A percentile compares a stretch with the other conserved stretches of the same genome.
phyloP scores from a whole-genome alignment of 2,888 invertebrate species.

The Coenonympha arcania region DNA sequence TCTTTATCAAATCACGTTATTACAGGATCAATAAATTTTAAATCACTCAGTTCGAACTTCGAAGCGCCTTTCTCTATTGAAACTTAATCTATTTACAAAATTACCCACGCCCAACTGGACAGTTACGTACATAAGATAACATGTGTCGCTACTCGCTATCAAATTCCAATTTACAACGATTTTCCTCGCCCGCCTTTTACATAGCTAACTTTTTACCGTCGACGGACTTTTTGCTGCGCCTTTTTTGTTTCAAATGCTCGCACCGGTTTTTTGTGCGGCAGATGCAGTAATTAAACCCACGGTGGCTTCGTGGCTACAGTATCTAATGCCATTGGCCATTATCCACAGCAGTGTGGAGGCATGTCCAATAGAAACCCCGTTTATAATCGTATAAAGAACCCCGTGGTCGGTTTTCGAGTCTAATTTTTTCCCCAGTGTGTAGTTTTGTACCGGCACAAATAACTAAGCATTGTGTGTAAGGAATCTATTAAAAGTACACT shows the following conservation, averaged over 20 bases:
- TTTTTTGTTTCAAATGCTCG: constrained; percentile 43
- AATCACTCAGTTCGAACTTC: not conserved
- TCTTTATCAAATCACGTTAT: too few species aligned
- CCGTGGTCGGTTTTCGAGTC: constrained; percentile 37
- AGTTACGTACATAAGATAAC: constrained; percentile 18
- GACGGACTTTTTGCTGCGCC: constrained; percentile 29
- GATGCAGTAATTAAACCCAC: constrained; percentile 51
- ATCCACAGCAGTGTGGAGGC: constrained; percentile 37
- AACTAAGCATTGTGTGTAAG: constrained; percentile 50
- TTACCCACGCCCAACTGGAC: constrained; percentile 9
- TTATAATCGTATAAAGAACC: constrained; percentile 48
- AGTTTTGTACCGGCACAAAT: constrained; percentile 43
- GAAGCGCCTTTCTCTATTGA: not conserved
- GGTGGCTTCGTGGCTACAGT: constrained; percentile 35
- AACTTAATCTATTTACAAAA: constrained; percentile 10
- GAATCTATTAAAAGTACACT: constrained; percentile 50
- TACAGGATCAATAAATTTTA: not conserved
- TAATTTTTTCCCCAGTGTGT: constrained; percentile 43
- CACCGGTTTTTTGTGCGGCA: constrained; percentile 36
- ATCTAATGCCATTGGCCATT: constrained; percentile 49
- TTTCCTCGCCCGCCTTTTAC: constrained; percentile 50
- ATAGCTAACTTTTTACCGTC: constrained; percentile 29
- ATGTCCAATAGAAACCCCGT: constrained; percentile 46
- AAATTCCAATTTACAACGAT: constrained; percentile 56
- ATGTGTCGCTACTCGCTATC: constrained; percentile 27